Base-by-base conservation (phyloP, 2,888 invertebrate species). In the Apocheima hispidaria region DNA sequence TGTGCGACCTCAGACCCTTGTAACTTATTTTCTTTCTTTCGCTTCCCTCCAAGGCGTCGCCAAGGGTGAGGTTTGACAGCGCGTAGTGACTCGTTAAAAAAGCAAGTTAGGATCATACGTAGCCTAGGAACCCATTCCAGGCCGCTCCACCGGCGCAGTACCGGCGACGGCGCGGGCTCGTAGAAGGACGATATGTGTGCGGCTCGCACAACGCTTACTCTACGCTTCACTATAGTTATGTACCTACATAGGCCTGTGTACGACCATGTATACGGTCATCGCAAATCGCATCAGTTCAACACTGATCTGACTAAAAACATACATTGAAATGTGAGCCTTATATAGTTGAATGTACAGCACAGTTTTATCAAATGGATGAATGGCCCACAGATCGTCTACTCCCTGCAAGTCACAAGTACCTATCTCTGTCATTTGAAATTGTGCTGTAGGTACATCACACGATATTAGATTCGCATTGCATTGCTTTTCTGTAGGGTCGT, bases 181-280 rank as follows among this genome's bases (percentile, higher is more conserved):
- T 68, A 53, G 66, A 56, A 67, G 69, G 73, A 68, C 72, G 78
- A 78, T 76, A 75, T 75, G 78, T 73, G 68, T 60, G 66, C 57
- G 51, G 55, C 40, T 48, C 62, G 54, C 48, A 50, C 54, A 46
- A 55, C 56, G 55, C 59, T 60, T 53, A 53, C 23, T 51, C 60
- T 60, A 51, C 36, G 41, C 43, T 14, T 44, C 18, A 50, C 10
- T 41, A 46, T 40, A 52, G n/a, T n/a, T n/a, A n/a, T n/a, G n/a
- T n/a, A n/a, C 33, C 41, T 43, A 12, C 41, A 51, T 46, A 53
- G 41, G 52, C 48, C 53, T 30, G 44, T 50, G 41, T 51, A 41
- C 49, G 36, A 28, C 56, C 63, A 26, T n/a, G 48, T 26, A 33
- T 21, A 2, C 9, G 30, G n/a, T 16, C 30, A 14, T 44, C 43